Evolutionary conservation across 2,113 vertebrate genomes (phyloP).

Genomic region (Hemiscyllium ocellatum): DNA sequence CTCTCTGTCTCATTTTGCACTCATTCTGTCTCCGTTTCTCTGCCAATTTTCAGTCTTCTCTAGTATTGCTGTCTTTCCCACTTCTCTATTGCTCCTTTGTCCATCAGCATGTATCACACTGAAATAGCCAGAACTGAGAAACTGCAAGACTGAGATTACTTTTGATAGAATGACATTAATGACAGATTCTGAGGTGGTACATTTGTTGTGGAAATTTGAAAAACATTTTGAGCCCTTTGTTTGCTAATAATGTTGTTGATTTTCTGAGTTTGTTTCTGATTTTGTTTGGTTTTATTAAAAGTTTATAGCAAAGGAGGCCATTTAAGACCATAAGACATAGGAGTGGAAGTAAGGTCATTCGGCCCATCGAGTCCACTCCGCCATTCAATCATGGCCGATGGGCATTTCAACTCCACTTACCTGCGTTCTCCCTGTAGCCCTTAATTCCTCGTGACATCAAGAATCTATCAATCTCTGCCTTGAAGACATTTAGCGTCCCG

Average conservation of each 20-base stretch:
- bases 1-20: neutral
- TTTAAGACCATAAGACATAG: too few relatives aligned
- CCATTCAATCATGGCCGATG: too few relatives aligned
- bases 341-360: too few relatives aligned
- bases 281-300: neutral
- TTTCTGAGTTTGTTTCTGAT: neutral
- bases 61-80: neutral
- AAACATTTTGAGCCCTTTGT: neutral
- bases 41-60: neutral
- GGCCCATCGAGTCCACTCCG: too few relatives aligned
- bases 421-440: too few relatives aligned
- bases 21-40: neutral
- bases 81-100: neutral
- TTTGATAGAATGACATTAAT: neutral
- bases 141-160: neutral
- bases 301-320: neutral
- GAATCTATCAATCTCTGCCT: too few relatives aligned
- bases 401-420: too few relatives aligned
- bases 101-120: neutral
- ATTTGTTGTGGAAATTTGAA: neutral
- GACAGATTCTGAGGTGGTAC: neutral
- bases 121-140: neutral
- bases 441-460: too few relatives aligned
- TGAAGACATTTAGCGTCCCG: too few relatives aligned
- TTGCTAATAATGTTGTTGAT: neutral